Evolutionary conservation across 2,113 vertebrate genomes (phyloP), one percentile per base, ranked within the genome.

Genomic region (Podarcis raffonei): DNA sequence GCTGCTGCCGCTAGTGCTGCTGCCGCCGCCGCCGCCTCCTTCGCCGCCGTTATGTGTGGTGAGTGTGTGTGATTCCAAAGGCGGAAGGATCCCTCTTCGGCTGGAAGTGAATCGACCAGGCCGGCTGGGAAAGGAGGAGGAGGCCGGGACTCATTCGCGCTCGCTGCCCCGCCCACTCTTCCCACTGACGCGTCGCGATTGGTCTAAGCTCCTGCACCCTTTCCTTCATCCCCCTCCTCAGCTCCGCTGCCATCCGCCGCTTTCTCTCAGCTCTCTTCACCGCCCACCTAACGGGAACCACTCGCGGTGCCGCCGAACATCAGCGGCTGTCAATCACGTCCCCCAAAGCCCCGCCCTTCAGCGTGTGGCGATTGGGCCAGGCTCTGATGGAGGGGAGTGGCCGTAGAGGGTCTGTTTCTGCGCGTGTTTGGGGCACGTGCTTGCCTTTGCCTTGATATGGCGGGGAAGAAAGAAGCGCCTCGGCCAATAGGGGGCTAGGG

Each of bases 141-240:
- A 7, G 2, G 62, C 37, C 35, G 81, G 74, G 77, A 11, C 86
- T 81, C 48, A 6, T 32, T 77, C n/a, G 39, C 2, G 6, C 39
- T 42, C 27, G 6, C 13, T 2, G 71, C 90, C 32, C 48, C 88
- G 59, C 86, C 85, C 83, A 75, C 87, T 72, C 35, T 18, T 20
- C 79, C 91, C 87, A 39, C 85, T 16, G 25, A 32, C 68, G 0
- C 2, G 0, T 0, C 18, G 0, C 1, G 89, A 97, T 96, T 96
- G 95, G 96, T n/a, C 69, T 15, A 0, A 0, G 5, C 5, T 0
- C 0, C 5, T 11, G 15, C 69, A 3, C 80, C 69, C 69, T 42
- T 37, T 1, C 32, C 32, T 76, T 79, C 79, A 75, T 89, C 85
- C 48, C 62, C 11, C 39, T 27, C 8, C 25, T 53, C 48, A 53